A percentile compares a stretch with the other conserved stretches of the same genome.
Evolutionary conservation across 2,797 vertebrate genomes (phyloP).

Genomic region (Eidolon dupreanum): DNA sequence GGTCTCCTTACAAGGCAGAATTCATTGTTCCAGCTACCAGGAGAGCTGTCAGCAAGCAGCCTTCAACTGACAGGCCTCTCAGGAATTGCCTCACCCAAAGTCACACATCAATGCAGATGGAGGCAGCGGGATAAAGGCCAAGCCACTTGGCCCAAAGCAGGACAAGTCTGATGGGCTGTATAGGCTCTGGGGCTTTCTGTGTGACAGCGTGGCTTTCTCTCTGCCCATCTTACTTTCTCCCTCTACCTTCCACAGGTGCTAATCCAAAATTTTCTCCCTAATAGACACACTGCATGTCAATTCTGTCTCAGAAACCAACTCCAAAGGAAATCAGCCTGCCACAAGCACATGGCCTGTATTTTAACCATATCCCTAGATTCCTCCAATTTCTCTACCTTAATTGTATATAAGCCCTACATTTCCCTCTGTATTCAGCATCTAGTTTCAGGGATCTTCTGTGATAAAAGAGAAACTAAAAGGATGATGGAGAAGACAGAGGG

Average conservation of each 20-base stretch:
- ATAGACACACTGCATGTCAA: not conserved
- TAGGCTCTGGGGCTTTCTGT: not conserved
- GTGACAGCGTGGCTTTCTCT: not conserved
- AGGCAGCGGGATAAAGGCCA: not conserved
- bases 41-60: not conserved
- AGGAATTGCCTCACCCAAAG: constrained; percentile 23
- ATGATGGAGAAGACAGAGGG: not conserved
- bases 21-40: not conserved
- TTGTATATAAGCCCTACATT: constrained; percentile 18
- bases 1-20: not conserved
- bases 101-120: not conserved
- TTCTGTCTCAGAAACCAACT: not conserved
- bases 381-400: not conserved
- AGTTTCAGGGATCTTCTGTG: not conserved
- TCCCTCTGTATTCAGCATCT: not conserved
- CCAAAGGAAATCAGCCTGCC: not conserved
- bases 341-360: not conserved
- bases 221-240: not conserved
- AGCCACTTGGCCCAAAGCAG: not conserved
- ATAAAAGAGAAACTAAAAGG: not conserved
- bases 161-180: not conserved
- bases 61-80: constrained; percentile 42
- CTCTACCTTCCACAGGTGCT: not conserved
- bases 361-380: not conserved
- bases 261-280: not conserved